Conservation (phyloP, 1,140 invertebrate species). For the Drosophila quadrilineata region DNA sequence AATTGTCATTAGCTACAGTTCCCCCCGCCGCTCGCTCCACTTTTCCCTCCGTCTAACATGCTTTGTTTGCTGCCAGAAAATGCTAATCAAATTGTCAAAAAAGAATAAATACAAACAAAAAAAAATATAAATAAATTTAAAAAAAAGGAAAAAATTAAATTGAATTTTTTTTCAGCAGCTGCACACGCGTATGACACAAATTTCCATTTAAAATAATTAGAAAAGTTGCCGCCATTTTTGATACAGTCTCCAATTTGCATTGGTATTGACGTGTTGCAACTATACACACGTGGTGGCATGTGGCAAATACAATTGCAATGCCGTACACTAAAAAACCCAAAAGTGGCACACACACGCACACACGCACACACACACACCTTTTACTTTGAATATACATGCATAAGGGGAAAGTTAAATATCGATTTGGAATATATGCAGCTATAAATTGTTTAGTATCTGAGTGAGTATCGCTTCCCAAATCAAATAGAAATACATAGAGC, state of each 20-base stretch:
- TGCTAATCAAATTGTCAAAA: slow-evolving; percentile 64
- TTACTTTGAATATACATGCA: slow-evolving; percentile 46
- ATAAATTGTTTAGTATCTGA: slow-evolving; percentile 54
- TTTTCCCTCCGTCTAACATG: not conserved
- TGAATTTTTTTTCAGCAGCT: slow-evolving; percentile 52
- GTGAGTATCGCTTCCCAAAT: slow-evolving; percentile 44
- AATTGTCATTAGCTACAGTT: not conserved
- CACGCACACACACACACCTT: not conserved
- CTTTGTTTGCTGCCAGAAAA: slow-evolving; percentile 13
- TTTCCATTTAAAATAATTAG: slow-evolving; percentile 78
- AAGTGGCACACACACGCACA: slow-evolving; percentile 1
- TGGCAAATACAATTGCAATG: slow-evolving; percentile 22
- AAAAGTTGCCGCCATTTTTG: slow-evolving; percentile 69
- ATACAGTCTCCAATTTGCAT: slow-evolving; percentile 44
- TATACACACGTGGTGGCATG: slow-evolving; percentile 16
- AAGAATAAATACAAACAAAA: slow-evolving; percentile 7
- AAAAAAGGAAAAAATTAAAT: slow-evolving; percentile 29
- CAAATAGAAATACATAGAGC: slow-evolving; percentile 66
- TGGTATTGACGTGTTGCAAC: slow-evolving; percentile 33
- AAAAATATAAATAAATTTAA: slow-evolving; percentile 44
- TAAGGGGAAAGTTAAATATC: slow-evolving; percentile 62
- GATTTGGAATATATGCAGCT: slow-evolving; percentile 75
- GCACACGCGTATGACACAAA: slow-evolving; percentile 55
- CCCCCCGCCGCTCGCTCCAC: no score
- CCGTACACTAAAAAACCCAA: no score